Evolutionary conservation across 2,888 invertebrate genomes (phyloP), one percentile per base, ranked within the genome.

Genomic region (Eupithecia exiguata): DNA sequence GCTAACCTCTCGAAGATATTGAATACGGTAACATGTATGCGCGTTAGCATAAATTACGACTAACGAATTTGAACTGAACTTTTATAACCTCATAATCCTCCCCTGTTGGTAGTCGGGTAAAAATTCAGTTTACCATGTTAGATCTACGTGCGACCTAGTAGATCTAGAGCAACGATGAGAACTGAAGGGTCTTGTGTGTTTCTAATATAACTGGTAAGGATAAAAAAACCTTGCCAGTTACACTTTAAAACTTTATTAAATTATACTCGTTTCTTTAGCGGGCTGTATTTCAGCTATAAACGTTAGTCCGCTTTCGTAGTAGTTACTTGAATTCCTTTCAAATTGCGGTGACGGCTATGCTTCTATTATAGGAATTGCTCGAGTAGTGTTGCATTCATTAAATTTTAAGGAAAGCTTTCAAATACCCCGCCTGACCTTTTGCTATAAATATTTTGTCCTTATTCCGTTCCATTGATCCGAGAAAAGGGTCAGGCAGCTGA

Each of bases 341-440:
- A 77, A 77, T 74, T 74, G 77, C 76, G 78, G 69, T 75, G 74
- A 74, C 72, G 62, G 62, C 18, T 62, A 1, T 76, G 74, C 73
- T 70, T 61, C 75, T 74, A 49, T 65, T 74, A 62, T 5, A 65
- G 63, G 35, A 65, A 65, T 62, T 61, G 21, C 30, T 67, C 21
- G 61, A 14, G 16, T 72, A 43, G 40, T 25, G 58, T 65, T 16
- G 61, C 62, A 72, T 69, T 74, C 36, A 66, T 74, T 74, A 61
- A 74, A 46, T 61, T 21, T 38, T 61, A 58, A 46, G 21, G 18
- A 36, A 65, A 58, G 30, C 25, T 66, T 65, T 74, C 65, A 69
- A 43, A 65, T 36, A 43, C 65, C 71, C 35, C 12, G n/a, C 12
- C 63, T 65, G 36, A 21, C 63, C 63, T 65, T 71, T 74, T 68